Evolutionary conservation across 2,113 vertebrate species (phyloP), one percentile per base, ranked within the genome.

Genomic region (Chaetodon auriga): DNA sequence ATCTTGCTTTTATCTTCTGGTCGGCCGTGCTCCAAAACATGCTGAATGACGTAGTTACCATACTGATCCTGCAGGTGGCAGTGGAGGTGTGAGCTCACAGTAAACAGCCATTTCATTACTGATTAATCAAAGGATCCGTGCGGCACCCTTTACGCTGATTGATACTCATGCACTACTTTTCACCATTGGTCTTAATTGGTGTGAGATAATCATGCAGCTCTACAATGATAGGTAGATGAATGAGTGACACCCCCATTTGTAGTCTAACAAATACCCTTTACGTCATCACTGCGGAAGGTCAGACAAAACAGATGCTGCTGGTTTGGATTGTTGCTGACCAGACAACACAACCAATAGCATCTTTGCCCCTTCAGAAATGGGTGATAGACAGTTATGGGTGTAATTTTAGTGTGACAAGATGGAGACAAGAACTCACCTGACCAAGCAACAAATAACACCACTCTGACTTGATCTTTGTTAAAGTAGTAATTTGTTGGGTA

Each of bases 1-100:
- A 99, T 99, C 92, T 99, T 99, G 93, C 98, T 99, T 91, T 99
- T 99, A 91, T 99, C 98, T 89, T 99, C 98, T 54, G 98, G 96
- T 51, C 98, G 96, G 62, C 98, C 98, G 0, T 99, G 98, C 91
- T 99, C 98, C 94, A 99, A 88, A n/a, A 99, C 98, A 57, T 99
- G 98, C 86, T 99, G 98, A 90, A 99, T 99, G 88, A 99, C 98
- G 0, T 99, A 99, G 94, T 99, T 99, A 87, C 98, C 98, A 1
- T 99, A 99, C 41, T 99, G 98, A 95, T 99, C 98, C 98, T 99
- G 94, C 19, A 86, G 89, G 78, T 30, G 89, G 77, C 62, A 86
- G 81, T 38, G 65, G 19, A 82, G 49, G 55, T 7, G 64, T 78
- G 16, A 78, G 51, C 21, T 57, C 46, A 57, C 9, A 11, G 30